Evolutionary conservation across 2,113 vertebrate genomes (phyloP), one percentile per base, ranked within the genome.

Genomic region (Mobula birostris): DNA sequence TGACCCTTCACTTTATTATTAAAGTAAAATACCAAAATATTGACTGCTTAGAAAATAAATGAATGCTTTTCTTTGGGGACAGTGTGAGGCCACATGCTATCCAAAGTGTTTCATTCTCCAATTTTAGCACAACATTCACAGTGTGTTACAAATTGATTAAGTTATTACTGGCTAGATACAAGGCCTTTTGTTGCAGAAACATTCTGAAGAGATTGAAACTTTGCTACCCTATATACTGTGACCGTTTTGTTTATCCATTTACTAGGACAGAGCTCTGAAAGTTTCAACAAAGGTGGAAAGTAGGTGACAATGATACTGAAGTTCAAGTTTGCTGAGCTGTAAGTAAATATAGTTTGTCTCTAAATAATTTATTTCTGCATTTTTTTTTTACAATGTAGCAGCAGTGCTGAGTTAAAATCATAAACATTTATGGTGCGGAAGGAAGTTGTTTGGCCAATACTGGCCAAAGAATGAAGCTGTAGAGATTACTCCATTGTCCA

Each of bases 191-290:
- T 92, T 40, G 15, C 68, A 63, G 63, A 32, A 72, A 40, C 68
- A 92, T 68, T 58, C 32, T 56, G 70, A 2, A 36, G 14, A 8
- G 66, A 12, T 72, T 24, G 72, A 32, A 72, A 63, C 85, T 88
- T 1, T 92, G 32, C 15, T 72, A 36, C 40, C 88, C 6, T 70
- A 19, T 91, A 29, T 91, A 15, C 8, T 88, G 27, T 63, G 29
- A 88, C 58, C 2, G 4, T 70, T 92, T 93, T 56, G 0, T 56
- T 74, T 93, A 19, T 27, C 40, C 11, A 93, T 21, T 74, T 93
- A 72, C 32, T 15, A 93, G 91, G 91, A 93, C 91, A 93, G 56
- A 93, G 68, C 40, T 76, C 91, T 76, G 91, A 93, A 93, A 93
- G 24, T 93, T 74, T 93, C 91, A 93, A 40, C 21, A 11, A 93